Evolutionary conservation across 1,140 invertebrate genomes (phyloP), one percentile per base, ranked within the genome.

Genomic region (Pseudachorutes palmiensis): DNA sequence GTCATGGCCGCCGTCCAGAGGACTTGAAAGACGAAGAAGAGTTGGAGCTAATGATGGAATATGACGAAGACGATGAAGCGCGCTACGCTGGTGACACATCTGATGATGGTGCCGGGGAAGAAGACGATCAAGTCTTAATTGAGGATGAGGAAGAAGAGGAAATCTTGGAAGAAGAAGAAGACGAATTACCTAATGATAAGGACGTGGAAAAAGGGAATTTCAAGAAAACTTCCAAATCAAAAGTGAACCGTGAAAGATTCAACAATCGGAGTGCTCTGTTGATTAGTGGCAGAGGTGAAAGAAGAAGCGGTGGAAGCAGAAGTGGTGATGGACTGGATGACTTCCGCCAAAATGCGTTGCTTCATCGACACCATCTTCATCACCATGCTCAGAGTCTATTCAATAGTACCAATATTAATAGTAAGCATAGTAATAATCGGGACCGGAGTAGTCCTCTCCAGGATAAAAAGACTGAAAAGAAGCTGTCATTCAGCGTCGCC

Each of bases 401-500:
- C 62, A 58, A 55, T 36, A 70, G 64, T 68, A 64, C 59, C 68
- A 73, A 55, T 26, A 24, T 28, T 60, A 60, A 29, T 60, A 29
- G 24, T 31, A 60, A 32, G 14, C 3, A 22, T 31, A 32, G 30
- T 60, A 32, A 29, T 30, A 32, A 22, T 30, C 31, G 22, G 19
- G 30, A 24, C 61, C 16, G 36, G 36, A 26, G 41, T 24, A 62
- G 31, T 28, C 59, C 59, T 29, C 31, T 26, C 32, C 22, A 64
- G 67, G 48, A 62, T 24, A 62, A 65, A 48, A 74, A 71, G 70
- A 71, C 72, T 71, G 70, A 71, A 65, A 74, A 74, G 66, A 74
- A 74, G 68, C 62, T 74, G 22, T 74, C 72, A 28, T 74, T 74
- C 68, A 74, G 72, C 62, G 72, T 74, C 24, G 72, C 72, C 29